These are phyloP conservation scores for Anoplolepis gracilipes DNA, from an alignment of 1,140 invertebrate genomes.

Conservation along the genomic window DNA sequence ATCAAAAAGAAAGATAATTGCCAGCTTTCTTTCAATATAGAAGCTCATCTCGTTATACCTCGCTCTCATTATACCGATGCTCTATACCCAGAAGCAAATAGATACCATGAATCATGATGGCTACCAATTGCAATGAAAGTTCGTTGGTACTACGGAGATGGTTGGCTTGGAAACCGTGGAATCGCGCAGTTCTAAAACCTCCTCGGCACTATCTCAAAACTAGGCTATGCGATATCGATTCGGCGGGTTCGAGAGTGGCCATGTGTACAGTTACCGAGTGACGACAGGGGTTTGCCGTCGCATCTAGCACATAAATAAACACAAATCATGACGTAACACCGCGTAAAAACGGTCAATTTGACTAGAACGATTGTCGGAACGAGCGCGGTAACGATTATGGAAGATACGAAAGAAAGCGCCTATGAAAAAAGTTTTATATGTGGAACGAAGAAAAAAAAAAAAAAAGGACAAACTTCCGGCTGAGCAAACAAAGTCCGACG, in stretches of 20 bases:
- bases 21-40: slow-evolving; percentile 21
- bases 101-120: slow-evolving; percentile 44
- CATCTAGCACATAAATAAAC: slow-evolving; percentile 62
- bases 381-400: slow-evolving; percentile 20
- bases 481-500: slow-evolving; percentile 1
- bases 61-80: too few relatives aligned
- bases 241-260: slow-evolving; percentile 19
- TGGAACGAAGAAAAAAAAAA: neutral
- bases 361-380: slow-evolving; percentile 55
- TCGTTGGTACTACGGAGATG: slow-evolving; percentile 38
- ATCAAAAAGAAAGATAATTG: slow-evolving; percentile 1
- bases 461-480: neutral
- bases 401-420: slow-evolving; percentile 19
- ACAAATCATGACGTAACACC: slow-evolving; percentile 22
- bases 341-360: slow-evolving; percentile 68
- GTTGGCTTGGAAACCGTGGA: slow-evolving; percentile 67
- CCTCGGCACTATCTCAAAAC: slow-evolving; percentile 56
- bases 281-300: slow-evolving; percentile 36
- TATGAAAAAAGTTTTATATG: neutral
- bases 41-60: slow-evolving; percentile 34
- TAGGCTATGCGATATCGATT: slow-evolving; percentile 73
- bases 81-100: neutral
- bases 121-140: slow-evolving; percentile 54
- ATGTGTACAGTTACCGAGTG: slow-evolving; percentile 38
- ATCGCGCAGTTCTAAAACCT: slow-evolving; percentile 52